Evolutionary conservation across 2,888 invertebrate species (phyloP).

Genomic region (Synanthedon tipuliformis): DNA sequence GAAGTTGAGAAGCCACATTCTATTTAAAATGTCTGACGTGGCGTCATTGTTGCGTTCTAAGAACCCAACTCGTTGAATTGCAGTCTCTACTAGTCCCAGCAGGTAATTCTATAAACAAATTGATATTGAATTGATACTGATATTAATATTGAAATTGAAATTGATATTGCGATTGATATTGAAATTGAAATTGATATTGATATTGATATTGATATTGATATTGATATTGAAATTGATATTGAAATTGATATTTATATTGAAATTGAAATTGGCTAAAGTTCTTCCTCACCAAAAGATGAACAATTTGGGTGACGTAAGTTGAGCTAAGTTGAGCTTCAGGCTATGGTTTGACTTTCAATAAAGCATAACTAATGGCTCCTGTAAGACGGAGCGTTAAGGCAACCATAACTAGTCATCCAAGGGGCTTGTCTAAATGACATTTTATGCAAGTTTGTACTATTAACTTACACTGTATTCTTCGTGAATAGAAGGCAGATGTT

Average conservation of each 20-base stretch:
- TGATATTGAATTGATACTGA: background rate
- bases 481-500: conserved; percentile 38
- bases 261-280: too few relatives aligned
- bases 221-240: background rate
- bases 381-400: too few relatives aligned
- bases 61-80: conserved; percentile 64
- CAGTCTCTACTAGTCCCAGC: conserved; percentile 44
- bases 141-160: background rate
- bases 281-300: too few relatives aligned
- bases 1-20: conserved; percentile 70
- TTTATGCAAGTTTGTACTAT: too few relatives aligned
- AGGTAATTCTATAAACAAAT: conserved; percentile 47
- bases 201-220: background rate
- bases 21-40: conserved; percentile 70
- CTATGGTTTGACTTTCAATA: too few relatives aligned
- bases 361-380: too few relatives aligned
- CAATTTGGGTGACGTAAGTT: too few relatives aligned
- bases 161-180: background rate
- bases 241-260: background rate
- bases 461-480: conserved; percentile 35
- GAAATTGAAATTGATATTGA: too few relatives aligned
- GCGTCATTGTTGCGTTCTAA: conserved; percentile 47
- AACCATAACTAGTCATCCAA: too few relatives aligned
- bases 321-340: too few relatives aligned
- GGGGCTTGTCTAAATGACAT: too few relatives aligned